These are phyloP conservation scores for Drosophila bipectinata DNA, from an alignment of 1,140 invertebrate genomes.

Conservation along the genomic window DNA sequence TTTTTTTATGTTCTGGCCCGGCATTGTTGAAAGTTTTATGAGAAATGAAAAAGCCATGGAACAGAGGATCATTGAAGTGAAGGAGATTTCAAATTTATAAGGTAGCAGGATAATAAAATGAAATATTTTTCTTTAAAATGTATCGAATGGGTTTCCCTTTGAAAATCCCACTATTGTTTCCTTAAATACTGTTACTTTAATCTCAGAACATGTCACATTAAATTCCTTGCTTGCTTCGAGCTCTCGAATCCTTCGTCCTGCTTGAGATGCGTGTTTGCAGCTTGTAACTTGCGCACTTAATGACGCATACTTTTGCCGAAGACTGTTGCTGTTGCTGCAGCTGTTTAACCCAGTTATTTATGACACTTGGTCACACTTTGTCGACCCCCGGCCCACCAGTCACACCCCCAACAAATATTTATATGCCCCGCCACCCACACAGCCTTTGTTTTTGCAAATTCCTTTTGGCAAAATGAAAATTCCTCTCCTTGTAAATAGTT, in stretches of 20 bases:
- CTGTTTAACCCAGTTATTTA: conserved; percentile 76
- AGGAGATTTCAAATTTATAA: neutral
- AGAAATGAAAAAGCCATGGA: neutral
- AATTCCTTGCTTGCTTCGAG: neutral
- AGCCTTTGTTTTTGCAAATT: conserved; percentile 67
- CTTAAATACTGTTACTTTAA: neutral
- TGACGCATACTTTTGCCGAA: conserved; percentile 58
- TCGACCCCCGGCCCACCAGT: conserved; percentile 4
- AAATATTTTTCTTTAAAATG: neutral
- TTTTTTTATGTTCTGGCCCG: conserved; percentile 28
- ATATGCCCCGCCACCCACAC: neutral
- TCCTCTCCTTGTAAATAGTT: conserved; percentile 61
- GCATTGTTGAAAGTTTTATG: conserved; percentile 33
- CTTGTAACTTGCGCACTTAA: conserved; percentile 68
- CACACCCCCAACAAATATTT: neutral
- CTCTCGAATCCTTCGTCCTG: conserved; percentile 21
- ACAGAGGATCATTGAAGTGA: neutral
- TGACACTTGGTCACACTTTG: conserved; percentile 69
- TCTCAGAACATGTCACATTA: neutral
- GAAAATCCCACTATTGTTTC: neutral
- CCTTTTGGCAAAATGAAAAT: conserved; percentile 79
- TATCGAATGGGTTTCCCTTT: neutral
- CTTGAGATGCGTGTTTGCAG: conserved; percentile 51
- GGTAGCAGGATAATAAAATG: neutral
- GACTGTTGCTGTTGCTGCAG: conserved; percentile 60